These are phyloP conservation scores for Drosophila punjabiensis DNA, from an alignment of 1,140 invertebrate genomes.

Conservation along the genomic window DNA sequence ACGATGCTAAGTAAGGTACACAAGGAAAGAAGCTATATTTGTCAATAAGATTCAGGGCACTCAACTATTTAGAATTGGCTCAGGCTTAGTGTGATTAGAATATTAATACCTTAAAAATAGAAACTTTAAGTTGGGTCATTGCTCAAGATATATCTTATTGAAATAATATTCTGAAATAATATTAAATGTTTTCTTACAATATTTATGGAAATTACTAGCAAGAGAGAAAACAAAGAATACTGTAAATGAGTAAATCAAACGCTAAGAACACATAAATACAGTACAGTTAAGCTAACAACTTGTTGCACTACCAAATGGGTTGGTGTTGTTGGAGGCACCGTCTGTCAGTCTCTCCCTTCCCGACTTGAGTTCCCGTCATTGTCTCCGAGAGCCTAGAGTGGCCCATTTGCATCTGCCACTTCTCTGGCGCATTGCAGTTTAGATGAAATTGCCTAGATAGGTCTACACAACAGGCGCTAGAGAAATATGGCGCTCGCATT, in stretches of 20 bases:
- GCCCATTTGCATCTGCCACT: constrained; percentile 62
- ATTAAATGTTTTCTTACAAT: constrained; percentile 24
- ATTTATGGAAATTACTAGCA: constrained; percentile 25
- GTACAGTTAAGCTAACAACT: constrained; percentile 43
- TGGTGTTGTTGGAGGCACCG: not conserved
- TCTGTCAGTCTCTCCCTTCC: constrained; percentile 4
- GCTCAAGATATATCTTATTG: not conserved
- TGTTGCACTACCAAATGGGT: constrained; percentile 43
- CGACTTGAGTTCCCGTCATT: constrained; percentile 46
- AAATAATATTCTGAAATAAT: not conserved
- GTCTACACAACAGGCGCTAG: constrained; percentile 40
- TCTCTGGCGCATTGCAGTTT: constrained; percentile 64
- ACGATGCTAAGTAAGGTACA: constrained; percentile 40
- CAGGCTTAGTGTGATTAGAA: not conserved
- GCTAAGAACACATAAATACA: constrained; percentile 28
- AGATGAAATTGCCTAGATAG: constrained; percentile 70
- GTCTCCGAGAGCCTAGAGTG: constrained; percentile 29
- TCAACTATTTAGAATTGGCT: not conserved
- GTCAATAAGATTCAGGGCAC: not conserved
- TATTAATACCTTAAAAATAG: not conserved
- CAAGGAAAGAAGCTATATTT: not conserved
- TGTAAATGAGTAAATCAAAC: constrained; percentile 65
- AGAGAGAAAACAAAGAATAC: constrained; percentile 4
- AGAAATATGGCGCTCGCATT: constrained; percentile 26
- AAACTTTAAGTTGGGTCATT: not conserved